Percentiles rank a stretch among this genome's conserved stretches.
Evolutionary conservation across 2,113 vertebrate species (phyloP).

Genomic region (Brachypodius melanocephalos): DNA sequence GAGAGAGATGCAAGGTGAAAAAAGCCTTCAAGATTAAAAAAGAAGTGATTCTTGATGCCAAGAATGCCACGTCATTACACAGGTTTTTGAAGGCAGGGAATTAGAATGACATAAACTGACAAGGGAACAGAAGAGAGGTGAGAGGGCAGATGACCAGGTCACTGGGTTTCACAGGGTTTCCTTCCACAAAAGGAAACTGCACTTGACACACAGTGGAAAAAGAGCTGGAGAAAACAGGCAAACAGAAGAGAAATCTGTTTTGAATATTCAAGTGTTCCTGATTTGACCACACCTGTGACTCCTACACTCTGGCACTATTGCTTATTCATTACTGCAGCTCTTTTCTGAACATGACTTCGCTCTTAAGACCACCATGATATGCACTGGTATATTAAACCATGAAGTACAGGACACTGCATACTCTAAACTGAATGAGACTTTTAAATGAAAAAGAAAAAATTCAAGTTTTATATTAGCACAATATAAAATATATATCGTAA

Average conservation of each 20-base stretch:
- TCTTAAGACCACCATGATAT: background rate
- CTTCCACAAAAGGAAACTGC: background rate
- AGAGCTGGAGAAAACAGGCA: background rate
- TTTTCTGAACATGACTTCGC: background rate
- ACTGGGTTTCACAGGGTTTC: background rate
- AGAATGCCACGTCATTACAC: rapidly evolving
- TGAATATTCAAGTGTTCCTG: background rate
- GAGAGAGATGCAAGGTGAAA: background rate
- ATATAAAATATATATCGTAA: background rate
- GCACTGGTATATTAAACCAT: background rate
- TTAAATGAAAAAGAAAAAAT: background rate
- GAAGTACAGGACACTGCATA: background rate
- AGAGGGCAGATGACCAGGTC: background rate
- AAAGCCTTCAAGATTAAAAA: background rate
- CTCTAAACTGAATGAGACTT: background rate
- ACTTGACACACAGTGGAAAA: background rate
- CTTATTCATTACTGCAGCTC: background rate
- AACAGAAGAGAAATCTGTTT: background rate
- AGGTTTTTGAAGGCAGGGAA: background rate
- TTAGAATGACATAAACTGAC: background rate
- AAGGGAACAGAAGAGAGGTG: background rate
- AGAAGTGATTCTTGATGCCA: background rate
- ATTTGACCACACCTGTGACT: background rate
- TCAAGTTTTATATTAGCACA: background rate
- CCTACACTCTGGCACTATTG: background rate